phyloP scores from a whole-genome alignment of 2,113 vertebrate species.

The Vulpes ferrilata region DNA sequence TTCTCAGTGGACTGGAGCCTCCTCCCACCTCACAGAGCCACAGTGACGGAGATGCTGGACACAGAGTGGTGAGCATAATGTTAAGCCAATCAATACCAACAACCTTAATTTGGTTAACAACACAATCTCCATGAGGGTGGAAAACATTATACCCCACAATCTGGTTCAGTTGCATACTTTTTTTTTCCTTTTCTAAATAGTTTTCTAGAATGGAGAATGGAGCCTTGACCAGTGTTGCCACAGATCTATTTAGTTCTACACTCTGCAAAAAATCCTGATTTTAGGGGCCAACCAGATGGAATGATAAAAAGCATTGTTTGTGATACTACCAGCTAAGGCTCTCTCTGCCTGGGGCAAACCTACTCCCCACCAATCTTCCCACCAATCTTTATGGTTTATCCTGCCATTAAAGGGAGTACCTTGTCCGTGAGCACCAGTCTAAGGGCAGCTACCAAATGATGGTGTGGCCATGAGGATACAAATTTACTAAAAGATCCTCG shows the following conservation, averaged over 20 bases:
- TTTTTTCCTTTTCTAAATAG: not conserved
- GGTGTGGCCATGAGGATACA: not conserved
- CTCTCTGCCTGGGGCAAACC: not conserved
- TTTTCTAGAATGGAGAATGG: not conserved
- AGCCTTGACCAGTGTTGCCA: not conserved
- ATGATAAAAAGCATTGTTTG: slow-evolving; percentile 24
- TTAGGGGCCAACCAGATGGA: not conserved
- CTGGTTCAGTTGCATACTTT: not conserved
- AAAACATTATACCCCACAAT: not conserved
- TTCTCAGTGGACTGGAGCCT: not conserved
- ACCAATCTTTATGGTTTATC: not conserved
- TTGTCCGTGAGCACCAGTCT: not conserved
- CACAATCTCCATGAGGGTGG: not conserved
- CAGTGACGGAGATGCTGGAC: not conserved
- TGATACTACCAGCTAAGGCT: not conserved
- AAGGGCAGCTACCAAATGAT: not conserved
- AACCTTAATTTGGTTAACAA: not conserved
- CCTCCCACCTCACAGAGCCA: not conserved
- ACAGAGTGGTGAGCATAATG: too few relatives aligned
- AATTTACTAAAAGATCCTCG: not conserved
- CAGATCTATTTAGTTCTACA: not conserved
- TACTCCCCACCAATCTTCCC: not conserved
- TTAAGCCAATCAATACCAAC: not conserved
- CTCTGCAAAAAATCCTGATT: not conserved
- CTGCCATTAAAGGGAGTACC: not conserved